A percentile compares a stretch with the other conserved stretches of the same genome.
These are phyloP conservation scores for Chaenocephalus aceratus DNA, from an alignment of 2,113 vertebrate species.

Conservation along the genomic window DNA sequence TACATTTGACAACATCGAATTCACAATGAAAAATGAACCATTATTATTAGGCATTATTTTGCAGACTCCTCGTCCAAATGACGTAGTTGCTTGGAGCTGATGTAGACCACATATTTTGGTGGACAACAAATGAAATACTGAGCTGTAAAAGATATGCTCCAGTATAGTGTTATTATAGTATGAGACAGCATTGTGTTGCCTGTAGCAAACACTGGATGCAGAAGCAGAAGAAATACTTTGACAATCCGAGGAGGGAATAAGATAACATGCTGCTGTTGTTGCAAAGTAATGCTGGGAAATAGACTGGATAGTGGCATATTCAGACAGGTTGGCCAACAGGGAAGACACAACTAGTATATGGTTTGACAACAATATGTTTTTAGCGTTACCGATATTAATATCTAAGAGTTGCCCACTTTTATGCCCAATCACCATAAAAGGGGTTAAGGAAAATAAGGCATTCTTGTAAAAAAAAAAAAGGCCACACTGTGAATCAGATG, in stretches of 20 bases:
- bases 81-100: no score
- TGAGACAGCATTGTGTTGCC: neutral
- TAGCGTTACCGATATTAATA: neutral
- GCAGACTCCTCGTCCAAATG: neutral
- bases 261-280: neutral
- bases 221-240: no score
- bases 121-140: neutral
- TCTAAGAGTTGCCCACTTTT: neutral
- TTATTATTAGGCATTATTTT: no score
- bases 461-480: neutral
- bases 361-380: no score
- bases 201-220: no score
- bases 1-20: no score
- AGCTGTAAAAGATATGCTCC: no score
- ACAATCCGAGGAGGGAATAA: neutral
- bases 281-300: neutral
- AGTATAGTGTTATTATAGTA: neutral
- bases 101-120: neutral
- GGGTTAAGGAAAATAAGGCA: neutral
- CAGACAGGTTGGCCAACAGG: neutral
- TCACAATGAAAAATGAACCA: no score
- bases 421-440: neutral
- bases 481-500: conserved; percentile 36
- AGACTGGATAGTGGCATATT: neutral
- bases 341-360: neutral